These are phyloP conservation scores for Netelia virgata DNA, from an alignment of 2,888 invertebrate species.

Conservation along the genomic window DNA sequence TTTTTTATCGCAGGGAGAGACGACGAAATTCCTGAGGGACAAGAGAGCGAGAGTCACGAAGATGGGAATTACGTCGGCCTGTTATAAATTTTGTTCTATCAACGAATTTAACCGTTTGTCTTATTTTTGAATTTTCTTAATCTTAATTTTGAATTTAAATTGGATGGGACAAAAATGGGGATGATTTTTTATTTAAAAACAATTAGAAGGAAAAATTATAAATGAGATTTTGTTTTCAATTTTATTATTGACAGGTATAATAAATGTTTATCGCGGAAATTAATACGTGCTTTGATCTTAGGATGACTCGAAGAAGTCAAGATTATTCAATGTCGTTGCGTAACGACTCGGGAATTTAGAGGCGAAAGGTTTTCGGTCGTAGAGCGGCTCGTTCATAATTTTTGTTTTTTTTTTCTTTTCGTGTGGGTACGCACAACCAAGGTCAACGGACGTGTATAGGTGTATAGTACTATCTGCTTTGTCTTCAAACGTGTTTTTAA, in stretches of 20 bases:
- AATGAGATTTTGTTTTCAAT: neutral
- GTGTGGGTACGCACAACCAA: neutral
- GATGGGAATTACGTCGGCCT: slow-evolving; percentile 29
- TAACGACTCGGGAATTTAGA: slow-evolving; percentile 14
- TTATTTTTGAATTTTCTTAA: too few relatives aligned
- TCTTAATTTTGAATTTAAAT: too few relatives aligned
- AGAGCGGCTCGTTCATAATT: neutral
- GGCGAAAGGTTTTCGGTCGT: neutral
- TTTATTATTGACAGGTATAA: neutral
- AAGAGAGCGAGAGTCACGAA: slow-evolving; percentile 36
- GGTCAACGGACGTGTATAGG: neutral
- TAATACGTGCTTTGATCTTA: slow-evolving; percentile 23
- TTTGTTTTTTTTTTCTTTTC: neutral
- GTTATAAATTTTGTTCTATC: neutral
- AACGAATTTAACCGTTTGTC: too few relatives aligned
- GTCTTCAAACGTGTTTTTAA: slow-evolving; percentile 12
- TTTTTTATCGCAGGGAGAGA: slow-evolving; percentile 24
- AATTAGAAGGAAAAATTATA: slow-evolving; percentile 6
- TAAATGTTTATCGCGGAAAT: neutral
- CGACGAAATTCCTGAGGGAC: slow-evolving; percentile 53
- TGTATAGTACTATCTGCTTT: neutral
- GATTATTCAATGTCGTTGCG: slow-evolving; percentile 45
- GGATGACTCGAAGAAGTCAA: neutral
- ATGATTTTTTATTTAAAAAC: neutral
- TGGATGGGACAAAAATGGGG: neutral